Conservation (phyloP, 2,888 invertebrate species). For the Coenonympha glycerion region DNA sequence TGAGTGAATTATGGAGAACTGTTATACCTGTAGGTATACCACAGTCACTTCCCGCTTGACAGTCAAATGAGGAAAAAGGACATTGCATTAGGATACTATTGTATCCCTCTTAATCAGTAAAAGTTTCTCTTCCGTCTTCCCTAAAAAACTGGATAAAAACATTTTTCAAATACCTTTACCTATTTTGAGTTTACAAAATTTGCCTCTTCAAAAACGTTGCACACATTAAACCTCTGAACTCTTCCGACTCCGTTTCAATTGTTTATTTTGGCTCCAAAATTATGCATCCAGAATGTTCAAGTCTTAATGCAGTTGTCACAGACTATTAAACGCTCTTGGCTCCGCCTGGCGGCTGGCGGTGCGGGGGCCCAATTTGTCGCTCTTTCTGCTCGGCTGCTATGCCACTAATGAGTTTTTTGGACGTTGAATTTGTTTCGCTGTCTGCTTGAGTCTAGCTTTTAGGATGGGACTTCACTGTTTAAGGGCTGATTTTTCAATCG, state of each 20-base stretch:
- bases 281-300: conserved; percentile 23
- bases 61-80: too few species aligned
- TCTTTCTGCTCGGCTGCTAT: conserved; percentile 32
- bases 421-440: conserved; percentile 33
- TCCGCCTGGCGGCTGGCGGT: too few species aligned
- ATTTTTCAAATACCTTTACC: too few species aligned
- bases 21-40: too few species aligned
- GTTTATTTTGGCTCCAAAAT: conserved; percentile 20
- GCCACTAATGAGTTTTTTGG: conserved; percentile 40
- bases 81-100: too few species aligned
- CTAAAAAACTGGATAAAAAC: too few species aligned
- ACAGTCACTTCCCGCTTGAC: too few species aligned
- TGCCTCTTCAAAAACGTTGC: background rate
- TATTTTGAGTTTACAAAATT: too few species aligned
- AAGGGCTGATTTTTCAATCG: too few species aligned
- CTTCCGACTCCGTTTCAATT: conserved; percentile 12
- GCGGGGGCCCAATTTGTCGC: conserved; percentile 37
- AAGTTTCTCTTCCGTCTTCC: too few species aligned
- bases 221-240: conserved; percentile 8
- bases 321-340: conserved; percentile 36
- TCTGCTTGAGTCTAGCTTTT: conserved; percentile 24
- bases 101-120: too few species aligned
- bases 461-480: background rate
- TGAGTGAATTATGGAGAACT: too few species aligned
- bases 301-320: conserved; percentile 36